A percentile compares a stretch with the other conserved stretches of the same genome.
phyloP scores from a whole-genome alignment of 2,888 invertebrate species.

The Halictus ligatus region DNA sequence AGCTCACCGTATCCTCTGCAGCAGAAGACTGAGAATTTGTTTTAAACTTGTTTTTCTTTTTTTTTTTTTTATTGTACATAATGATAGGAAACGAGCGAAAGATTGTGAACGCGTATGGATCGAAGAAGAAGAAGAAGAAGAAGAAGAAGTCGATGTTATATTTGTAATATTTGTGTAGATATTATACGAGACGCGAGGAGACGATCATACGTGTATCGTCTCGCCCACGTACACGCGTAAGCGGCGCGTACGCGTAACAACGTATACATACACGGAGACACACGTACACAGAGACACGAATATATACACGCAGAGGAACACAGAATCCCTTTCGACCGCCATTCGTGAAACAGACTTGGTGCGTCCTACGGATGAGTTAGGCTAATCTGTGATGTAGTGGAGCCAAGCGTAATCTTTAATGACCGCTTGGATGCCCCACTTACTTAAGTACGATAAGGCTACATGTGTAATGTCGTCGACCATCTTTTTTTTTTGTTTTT shows the following conservation, averaged over 20 bases:
- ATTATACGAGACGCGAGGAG: not conserved
- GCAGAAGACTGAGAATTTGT: slow-evolving; percentile 82
- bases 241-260: not conserved
- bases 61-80: slow-evolving; percentile 4
- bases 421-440: slow-evolving; percentile 50
- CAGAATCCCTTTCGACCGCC: not conserved
- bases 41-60: slow-evolving; percentile 73
- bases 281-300: not conserved
- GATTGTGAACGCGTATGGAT: not conserved
- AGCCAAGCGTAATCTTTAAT: slow-evolving; percentile 53
- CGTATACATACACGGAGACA: not conserved
- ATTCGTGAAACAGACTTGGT: slow-evolving; percentile 25
- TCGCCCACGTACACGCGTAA: not conserved
- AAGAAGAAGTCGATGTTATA: not conserved
- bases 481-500: slow-evolving; percentile 43
- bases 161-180: slow-evolving; percentile 68
- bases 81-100: not conserved
- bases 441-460: slow-evolving; percentile 60
- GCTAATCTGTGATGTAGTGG: slow-evolving; percentile 69
- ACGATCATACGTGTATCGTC: slow-evolving; percentile 8
- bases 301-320: slow-evolving; percentile 6
- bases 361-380: slow-evolving; percentile 47
- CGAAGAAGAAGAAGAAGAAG: not conserved
- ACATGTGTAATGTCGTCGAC: slow-evolving; percentile 40
- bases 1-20: slow-evolving; percentile 72